phyloP scores from a whole-genome alignment of 2,797 vertebrate genomes.

The Malurus leucopterus region DNA sequence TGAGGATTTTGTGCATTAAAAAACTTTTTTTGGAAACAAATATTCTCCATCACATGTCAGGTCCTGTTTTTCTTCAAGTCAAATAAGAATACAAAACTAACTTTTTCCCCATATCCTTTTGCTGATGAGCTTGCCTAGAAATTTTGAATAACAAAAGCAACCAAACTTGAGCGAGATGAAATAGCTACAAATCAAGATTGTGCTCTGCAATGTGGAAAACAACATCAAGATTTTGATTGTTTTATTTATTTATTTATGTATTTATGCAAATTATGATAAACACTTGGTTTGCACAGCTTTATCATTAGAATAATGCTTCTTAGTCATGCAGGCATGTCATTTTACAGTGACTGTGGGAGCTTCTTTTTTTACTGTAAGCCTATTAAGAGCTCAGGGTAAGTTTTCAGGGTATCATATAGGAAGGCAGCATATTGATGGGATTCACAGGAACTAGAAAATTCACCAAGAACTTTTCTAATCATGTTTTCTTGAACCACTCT shows the following conservation, averaged over 20 bases:
- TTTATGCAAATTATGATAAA: background rate
- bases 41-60: background rate
- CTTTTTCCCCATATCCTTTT: background rate
- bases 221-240: background rate
- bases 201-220: background rate
- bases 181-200: background rate
- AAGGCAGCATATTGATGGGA: background rate
- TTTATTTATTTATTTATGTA: background rate
- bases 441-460: background rate
- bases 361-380: background rate
- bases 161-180: background rate
- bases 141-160: background rate
- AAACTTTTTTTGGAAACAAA: background rate
- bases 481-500: background rate
- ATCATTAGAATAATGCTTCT: background rate
- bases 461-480: background rate
- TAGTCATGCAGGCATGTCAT: background rate
- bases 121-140: background rate
- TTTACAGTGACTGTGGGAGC: background rate
- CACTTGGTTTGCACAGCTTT: background rate
- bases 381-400: background rate
- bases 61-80: background rate
- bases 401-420: background rate
- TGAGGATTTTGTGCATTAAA: background rate
- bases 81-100: background rate